Evolutionary conservation across 2,797 vertebrate species (phyloP).

Genomic region (Thamnophis elegans): DNA sequence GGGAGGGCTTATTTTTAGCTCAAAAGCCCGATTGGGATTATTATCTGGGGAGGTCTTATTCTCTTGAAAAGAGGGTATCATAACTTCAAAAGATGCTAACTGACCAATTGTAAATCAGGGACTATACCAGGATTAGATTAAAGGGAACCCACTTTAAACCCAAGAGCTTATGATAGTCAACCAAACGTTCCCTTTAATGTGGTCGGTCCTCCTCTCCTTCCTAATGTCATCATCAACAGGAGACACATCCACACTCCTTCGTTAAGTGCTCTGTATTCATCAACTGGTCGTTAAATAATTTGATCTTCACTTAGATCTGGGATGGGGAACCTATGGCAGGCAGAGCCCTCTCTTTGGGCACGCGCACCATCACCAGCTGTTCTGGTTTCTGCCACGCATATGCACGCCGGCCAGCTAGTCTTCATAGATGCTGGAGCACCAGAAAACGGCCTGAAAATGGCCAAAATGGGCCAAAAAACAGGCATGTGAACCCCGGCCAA

Average conservation of each 20-base stretch:
- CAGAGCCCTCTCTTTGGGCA: no score
- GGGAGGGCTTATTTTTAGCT: no score
- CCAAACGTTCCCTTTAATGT: neutral
- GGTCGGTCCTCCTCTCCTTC: neutral
- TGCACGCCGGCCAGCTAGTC: no score
- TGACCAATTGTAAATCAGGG: neutral
- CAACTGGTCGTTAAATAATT: neutral
- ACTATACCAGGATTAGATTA: neutral
- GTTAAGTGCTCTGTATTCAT: neutral
- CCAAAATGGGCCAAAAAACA: no score
- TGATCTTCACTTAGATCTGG: neutral
- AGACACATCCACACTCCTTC: neutral
- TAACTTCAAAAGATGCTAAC: neutral
- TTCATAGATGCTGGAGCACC: no score
- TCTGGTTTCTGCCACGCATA: no score
- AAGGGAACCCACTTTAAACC: neutral
- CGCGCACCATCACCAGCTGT: no score
- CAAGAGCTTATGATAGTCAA: neutral
- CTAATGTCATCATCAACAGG: neutral
- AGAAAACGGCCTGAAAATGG: no score
- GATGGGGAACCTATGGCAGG: no score
- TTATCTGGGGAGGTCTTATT: no score
- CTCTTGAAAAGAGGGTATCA: neutral
- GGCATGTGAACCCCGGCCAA: no score
- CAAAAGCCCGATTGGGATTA: no score